Base-by-base conservation (phyloP, 2,113 vertebrate species). In the Nerophis ophidion region DNA sequence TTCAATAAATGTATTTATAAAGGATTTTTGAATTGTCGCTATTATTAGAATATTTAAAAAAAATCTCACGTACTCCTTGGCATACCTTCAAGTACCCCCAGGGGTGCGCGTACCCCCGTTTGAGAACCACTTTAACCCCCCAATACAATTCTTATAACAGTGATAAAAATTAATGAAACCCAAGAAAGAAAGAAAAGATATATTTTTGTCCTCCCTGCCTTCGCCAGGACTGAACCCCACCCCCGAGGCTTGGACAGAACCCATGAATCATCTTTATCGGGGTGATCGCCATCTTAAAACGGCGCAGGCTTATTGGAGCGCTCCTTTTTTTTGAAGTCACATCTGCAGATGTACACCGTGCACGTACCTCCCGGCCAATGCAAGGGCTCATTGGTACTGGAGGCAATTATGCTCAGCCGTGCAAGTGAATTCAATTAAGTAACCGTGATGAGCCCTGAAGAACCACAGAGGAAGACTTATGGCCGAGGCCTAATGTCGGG, bases 391-490 rank as follows among this genome's bases (percentile, higher is more conserved):
- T 74, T 78, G 79, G 77, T 76, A 72, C 65, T 61, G 67, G 64
- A 80, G 73, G 83, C 84, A 86, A 90, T 88, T 88, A 87, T 86
- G 74, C 86, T 88, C 79, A 87, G 61, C 81, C 86, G 85, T 81
- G 87, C 86, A 88, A 81, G 81, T 76, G 82, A 79, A 71, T 87
- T 82, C 83, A 87, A 87, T 89, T 89, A 85, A 83, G 81, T 67
- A 78, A 75, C 81, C 65, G 81, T 80, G 83, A 85, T 74, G 85
- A 83, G 80, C 70, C 81, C 72, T 76, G 68, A 81, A 86, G 80
- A 82, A 71, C 66, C 75, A 81, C 77, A 68, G 77, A 84, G 65
- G 50, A 70, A 73, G 75, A 77, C 60, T 44, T 80, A 81, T 71
- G 79, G 63, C 48, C 60, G 42, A 71, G 69, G 59, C 50, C 60